A percentile compares a stretch with the other conserved stretches of the same genome.
phyloP scores from a whole-genome alignment of 2,113 vertebrate genomes.

The Potamarius usumacintae region DNA sequence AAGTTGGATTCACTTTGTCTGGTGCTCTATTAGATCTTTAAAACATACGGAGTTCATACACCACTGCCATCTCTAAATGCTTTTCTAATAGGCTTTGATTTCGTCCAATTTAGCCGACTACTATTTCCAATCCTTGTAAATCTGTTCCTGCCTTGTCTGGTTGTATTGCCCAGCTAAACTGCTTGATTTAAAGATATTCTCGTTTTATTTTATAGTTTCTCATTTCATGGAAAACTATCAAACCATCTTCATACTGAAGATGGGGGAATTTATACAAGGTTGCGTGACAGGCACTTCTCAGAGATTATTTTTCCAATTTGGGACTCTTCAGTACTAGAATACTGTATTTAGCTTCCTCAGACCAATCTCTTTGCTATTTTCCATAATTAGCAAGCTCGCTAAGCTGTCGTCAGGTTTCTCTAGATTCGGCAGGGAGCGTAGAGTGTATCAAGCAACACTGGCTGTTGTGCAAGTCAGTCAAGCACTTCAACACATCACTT shows the following conservation, averaged over 20 bases:
- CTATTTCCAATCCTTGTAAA: background rate
- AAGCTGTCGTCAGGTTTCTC: background rate
- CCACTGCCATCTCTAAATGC: background rate
- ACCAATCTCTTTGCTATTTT: background rate
- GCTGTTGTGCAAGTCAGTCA: background rate
- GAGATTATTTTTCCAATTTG: background rate
- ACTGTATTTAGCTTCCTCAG: background rate
- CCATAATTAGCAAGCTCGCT: background rate
- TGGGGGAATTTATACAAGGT: background rate
- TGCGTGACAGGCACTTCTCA: background rate
- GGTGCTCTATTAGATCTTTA: conserved; percentile 13
- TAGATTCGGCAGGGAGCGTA: background rate
- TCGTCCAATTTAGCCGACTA: background rate
- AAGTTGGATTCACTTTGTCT: background rate
- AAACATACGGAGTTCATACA: conserved; percentile 1
- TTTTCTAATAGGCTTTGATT: conserved; percentile 6
- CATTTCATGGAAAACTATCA: background rate
- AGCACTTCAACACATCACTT: background rate
- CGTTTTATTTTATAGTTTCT: background rate
- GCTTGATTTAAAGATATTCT: background rate
- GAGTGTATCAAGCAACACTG: background rate
- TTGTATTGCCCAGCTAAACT: background rate
- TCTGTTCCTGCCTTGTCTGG: background rate
- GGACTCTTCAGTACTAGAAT: background rate
- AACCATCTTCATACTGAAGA: background rate